These are phyloP conservation scores for Channallabes apus DNA, from an alignment of 2,797 vertebrate genomes.

Conservation along the genomic window DNA sequence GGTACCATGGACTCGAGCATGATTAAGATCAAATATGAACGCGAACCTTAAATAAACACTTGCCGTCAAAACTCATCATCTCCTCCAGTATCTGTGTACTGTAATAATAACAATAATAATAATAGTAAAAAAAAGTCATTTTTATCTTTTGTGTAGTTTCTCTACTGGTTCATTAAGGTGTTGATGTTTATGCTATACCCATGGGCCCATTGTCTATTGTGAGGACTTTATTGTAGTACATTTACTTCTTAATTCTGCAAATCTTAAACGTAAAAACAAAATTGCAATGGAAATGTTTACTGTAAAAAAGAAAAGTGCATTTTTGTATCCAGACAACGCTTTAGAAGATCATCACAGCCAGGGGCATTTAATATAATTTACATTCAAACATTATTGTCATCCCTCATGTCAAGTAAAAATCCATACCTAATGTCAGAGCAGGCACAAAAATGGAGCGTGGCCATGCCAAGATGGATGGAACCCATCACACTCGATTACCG, in stretches of 20 bases:
- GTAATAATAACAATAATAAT: not conserved
- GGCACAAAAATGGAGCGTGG: slow-evolving; percentile 40
- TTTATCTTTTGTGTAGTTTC: not conserved
- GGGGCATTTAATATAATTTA: slow-evolving; percentile 70
- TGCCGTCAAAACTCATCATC: no score
- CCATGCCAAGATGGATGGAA: slow-evolving; percentile 70
- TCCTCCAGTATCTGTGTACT: no score
- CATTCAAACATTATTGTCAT: slow-evolving; percentile 67
- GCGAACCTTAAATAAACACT: no score
- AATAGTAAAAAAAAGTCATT: no score
- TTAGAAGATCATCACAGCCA: slow-evolving; percentile 59
- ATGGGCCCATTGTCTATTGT: not conserved
- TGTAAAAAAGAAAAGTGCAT: not conserved
- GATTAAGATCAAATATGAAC: no score
- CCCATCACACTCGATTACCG: slow-evolving; percentile 73
- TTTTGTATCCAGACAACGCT: slow-evolving; percentile 16
- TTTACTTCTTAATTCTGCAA: not conserved
- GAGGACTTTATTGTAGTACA: not conserved
- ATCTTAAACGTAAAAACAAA: not conserved
- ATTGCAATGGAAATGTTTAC: slow-evolving; percentile 45
- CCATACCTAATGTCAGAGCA: slow-evolving; percentile 68
- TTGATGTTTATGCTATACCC: not conserved
- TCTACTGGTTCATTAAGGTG: not conserved
- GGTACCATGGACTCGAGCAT: no score
- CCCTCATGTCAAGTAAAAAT: slow-evolving; percentile 72